A percentile compares a stretch with the other conserved stretches of the same genome.
Conservation (phyloP, 1,140 invertebrate genomes). For the Hylaeus volcanicus region DNA sequence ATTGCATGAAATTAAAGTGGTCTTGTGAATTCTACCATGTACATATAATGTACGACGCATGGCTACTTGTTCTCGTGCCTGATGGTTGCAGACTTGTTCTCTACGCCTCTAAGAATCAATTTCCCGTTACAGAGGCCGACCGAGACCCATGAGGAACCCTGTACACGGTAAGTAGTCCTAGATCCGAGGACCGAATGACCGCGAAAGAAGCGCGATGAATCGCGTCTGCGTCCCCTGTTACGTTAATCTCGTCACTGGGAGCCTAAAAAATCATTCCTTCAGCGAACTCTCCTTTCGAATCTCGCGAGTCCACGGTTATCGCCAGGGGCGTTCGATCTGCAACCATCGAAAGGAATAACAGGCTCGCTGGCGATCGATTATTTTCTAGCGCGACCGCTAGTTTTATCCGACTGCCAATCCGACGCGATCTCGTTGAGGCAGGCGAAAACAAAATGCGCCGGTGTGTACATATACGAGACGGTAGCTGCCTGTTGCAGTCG, state of each 20-base stretch:
- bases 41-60: too few relatives aligned
- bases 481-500: conserved; percentile 53
- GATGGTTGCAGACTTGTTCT: too few relatives aligned
- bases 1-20: too few relatives aligned
- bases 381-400: background rate
- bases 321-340: background rate
- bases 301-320: too few relatives aligned
- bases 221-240: conserved; percentile 30
- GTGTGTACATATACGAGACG: conserved; percentile 26
- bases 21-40: too few relatives aligned
- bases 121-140: too few relatives aligned
- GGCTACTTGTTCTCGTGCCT: too few relatives aligned
- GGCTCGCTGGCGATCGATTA: background rate
- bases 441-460: conserved; percentile 54
- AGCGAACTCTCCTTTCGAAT: too few relatives aligned
- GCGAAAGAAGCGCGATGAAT: conserved; percentile 50
- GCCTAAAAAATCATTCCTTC: conserved; percentile 5
- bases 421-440: conserved; percentile 11
- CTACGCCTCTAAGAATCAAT: too few relatives aligned
- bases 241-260: conserved; percentile 33
- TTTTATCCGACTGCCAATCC: background rate
- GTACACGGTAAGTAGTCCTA: conserved; percentile 1
- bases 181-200: conserved; percentile 55
- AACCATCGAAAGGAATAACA: background rate
- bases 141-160: too few relatives aligned